These are phyloP conservation scores for Halictus ligatus DNA, from an alignment of 2,888 invertebrate genomes.

Conservation along the genomic window DNA sequence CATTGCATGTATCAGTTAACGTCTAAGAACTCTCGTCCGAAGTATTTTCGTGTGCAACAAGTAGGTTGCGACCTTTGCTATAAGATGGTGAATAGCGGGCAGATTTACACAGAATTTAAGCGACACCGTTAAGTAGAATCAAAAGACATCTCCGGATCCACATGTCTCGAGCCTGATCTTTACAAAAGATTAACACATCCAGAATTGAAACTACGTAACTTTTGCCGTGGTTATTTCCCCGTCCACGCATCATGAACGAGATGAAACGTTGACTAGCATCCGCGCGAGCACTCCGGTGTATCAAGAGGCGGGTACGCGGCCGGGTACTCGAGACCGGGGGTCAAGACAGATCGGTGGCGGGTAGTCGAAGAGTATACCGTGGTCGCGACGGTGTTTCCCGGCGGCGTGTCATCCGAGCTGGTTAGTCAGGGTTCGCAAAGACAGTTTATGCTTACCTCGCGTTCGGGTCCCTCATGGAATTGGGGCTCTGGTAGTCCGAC, in stretches of 20 bases:
- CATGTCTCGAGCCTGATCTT: too few species aligned
- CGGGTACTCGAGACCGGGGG: neutral
- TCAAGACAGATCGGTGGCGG: neutral
- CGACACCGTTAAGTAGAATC: too few species aligned
- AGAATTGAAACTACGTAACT: too few species aligned
- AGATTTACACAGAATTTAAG: too few species aligned
- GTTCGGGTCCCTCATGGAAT: conserved; percentile 79
- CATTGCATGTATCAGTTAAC: too few species aligned
- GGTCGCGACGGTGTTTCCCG: neutral
- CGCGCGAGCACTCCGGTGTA: neutral
- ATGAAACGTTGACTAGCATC: neutral
- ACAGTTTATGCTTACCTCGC: conserved; percentile 84
- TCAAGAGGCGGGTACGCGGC: neutral
- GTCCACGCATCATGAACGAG: neutral
- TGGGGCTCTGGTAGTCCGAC: conserved; percentile 82
- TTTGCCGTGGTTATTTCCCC: neutral
- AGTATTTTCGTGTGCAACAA: too few species aligned
- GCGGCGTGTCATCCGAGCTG: neutral
- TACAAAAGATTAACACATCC: too few species aligned
- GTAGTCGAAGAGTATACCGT: neutral
- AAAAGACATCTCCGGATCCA: too few species aligned
- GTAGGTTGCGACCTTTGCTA: too few species aligned
- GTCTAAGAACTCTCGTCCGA: too few species aligned
- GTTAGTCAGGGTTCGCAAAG: conserved; percentile 55
- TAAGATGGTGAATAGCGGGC: too few species aligned